phyloP scores from a whole-genome alignment of 1,140 invertebrate species.

The Lordiphosa clarofinis region DNA sequence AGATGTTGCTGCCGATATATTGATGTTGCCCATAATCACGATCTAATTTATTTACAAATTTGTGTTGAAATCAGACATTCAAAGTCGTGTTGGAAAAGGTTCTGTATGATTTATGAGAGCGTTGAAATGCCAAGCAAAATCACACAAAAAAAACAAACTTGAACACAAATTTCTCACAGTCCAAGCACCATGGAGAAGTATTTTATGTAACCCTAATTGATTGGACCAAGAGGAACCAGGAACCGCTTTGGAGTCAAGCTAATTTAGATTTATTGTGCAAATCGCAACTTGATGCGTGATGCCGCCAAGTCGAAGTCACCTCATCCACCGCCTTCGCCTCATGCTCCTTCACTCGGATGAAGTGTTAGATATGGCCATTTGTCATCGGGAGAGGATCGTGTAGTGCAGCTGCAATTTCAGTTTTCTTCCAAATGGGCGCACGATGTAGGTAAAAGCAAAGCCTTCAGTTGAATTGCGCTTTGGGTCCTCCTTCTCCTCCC shows the following conservation, averaged over 20 bases:
- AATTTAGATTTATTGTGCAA: slow-evolving; percentile 76
- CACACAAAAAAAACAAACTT: slow-evolving; percentile 36
- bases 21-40: slow-evolving; percentile 75
- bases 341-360: slow-evolving; percentile 27
- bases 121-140: slow-evolving; percentile 52
- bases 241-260: slow-evolving; percentile 48
- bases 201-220: slow-evolving; percentile 53
- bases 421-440: slow-evolving; percentile 20
- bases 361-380: slow-evolving; percentile 65
- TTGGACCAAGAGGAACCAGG: slow-evolving; percentile 48
- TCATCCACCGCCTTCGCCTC: slow-evolving; percentile 15
- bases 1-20: slow-evolving; percentile 57
- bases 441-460: slow-evolving; percentile 28
- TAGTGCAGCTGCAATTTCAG: slow-evolving; percentile 55
- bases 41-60: slow-evolving; percentile 77
- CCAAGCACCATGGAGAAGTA: slow-evolving; percentile 21
- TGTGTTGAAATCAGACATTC: slow-evolving; percentile 77
- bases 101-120: slow-evolving; percentile 69
- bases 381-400: slow-evolving; percentile 63
- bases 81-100: slow-evolving; percentile 71
- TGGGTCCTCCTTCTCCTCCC: slow-evolving; percentile 4
- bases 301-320: slow-evolving; percentile 34
- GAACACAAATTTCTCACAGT: slow-evolving; percentile 62
- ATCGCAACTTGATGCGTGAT: slow-evolving; percentile 67
- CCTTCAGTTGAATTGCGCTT: slow-evolving; percentile 30